Conservation (phyloP, 1,140 invertebrate genomes). For the Drosophila repletoides region DNA sequence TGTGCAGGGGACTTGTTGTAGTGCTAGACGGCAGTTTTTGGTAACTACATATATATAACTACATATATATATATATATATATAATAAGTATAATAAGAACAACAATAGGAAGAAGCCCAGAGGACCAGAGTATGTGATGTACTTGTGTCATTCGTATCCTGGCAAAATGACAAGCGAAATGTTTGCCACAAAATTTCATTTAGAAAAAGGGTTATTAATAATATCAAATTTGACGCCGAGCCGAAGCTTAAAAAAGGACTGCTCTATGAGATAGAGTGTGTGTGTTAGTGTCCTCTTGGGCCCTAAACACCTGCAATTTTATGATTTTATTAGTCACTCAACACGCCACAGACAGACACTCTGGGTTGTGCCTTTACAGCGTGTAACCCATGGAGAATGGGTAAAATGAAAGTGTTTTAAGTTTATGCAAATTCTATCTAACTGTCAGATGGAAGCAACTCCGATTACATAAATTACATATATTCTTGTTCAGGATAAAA, state of each 20-base stretch:
- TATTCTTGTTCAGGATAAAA: too few relatives aligned
- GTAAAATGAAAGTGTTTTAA: too few relatives aligned
- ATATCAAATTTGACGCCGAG: slow-evolving; percentile 72
- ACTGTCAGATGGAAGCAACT: too few relatives aligned
- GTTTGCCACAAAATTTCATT: slow-evolving; percentile 78
- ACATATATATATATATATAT: too few relatives aligned
- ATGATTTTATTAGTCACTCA: slow-evolving; percentile 78
- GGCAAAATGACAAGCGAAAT: slow-evolving; percentile 74
- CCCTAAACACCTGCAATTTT: slow-evolving; percentile 75
- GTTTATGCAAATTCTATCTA: too few relatives aligned
- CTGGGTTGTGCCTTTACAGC: too few relatives aligned
- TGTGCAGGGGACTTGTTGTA: background rate
- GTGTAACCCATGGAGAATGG: too few relatives aligned
- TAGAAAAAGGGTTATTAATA: slow-evolving; percentile 79
- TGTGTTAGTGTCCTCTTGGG: slow-evolving; percentile 30
- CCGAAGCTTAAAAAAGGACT: slow-evolving; percentile 43
- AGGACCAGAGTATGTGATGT: slow-evolving; percentile 39
- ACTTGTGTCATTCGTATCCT: slow-evolving; percentile 61
- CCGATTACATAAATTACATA: too few relatives aligned
- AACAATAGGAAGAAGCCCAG: slow-evolving; percentile 32
- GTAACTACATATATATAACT: slow-evolving; percentile 48
- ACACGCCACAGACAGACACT: slow-evolving; percentile 58
- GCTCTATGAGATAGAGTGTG: background rate
- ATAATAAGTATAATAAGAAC: slow-evolving; percentile 33
- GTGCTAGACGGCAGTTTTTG: slow-evolving; percentile 20